A percentile compares a stretch with the other conserved stretches of the same genome.
Evolutionary conservation across 2,113 vertebrate genomes (phyloP).

Genomic region (Corythaixoides concolor): DNA sequence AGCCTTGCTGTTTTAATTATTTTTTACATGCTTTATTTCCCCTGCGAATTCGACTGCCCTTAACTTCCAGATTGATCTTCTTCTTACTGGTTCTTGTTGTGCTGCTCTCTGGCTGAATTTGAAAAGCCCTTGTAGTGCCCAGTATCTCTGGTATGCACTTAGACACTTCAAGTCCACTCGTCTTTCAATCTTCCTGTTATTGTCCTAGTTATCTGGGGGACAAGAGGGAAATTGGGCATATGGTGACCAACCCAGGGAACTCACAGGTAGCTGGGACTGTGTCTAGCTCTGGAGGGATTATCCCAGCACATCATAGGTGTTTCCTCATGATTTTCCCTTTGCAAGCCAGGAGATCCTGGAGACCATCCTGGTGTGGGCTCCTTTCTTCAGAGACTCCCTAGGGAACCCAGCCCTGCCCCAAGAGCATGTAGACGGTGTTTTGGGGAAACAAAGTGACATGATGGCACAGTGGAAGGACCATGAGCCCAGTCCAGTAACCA

Average conservation of each 20-base stretch:
- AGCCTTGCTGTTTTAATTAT: neutral
- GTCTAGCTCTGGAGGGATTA: neutral
- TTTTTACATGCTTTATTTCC: neutral
- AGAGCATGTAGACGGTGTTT: neutral
- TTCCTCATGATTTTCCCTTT: neutral
- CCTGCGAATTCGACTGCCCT: neutral
- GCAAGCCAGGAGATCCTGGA: neutral
- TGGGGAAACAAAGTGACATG: neutral
- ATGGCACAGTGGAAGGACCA: neutral
- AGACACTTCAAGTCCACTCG: neutral
- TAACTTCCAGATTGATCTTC: slow-evolving; percentile 26
- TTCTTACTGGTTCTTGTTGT: slow-evolving; percentile 10
- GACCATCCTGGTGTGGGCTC: neutral
- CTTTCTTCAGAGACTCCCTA: neutral
- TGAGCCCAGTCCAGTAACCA: neutral
- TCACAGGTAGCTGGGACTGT: neutral
- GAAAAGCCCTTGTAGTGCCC: neutral
- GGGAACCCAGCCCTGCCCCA: neutral
- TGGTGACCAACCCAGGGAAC: neutral
- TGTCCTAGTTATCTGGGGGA: neutral
- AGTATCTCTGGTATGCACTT: slow-evolving; percentile 6
- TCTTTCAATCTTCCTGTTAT: neutral
- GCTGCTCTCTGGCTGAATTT: neutral
- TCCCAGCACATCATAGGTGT: neutral
- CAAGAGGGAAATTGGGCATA: neutral